These are phyloP conservation scores for Microtus richardsoni DNA, from an alignment of 2,113 vertebrate genomes.

Conservation along the genomic window DNA sequence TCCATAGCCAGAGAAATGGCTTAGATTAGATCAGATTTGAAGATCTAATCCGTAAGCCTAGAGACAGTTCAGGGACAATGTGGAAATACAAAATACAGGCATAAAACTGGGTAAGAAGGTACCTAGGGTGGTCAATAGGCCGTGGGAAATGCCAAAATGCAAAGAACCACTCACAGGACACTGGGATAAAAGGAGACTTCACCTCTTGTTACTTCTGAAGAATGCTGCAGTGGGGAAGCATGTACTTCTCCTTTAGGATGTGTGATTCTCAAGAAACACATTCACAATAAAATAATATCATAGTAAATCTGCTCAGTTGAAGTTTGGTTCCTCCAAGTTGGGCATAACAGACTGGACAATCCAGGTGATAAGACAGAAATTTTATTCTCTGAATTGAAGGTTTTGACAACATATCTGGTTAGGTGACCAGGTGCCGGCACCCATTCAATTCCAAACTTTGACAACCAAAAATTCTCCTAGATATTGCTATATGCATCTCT, in stretches of 20 bases:
- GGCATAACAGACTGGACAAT: background rate
- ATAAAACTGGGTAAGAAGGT: background rate
- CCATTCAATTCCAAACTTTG: background rate
- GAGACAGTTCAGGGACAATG: background rate
- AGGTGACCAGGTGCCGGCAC: background rate
- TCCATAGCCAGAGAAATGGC: slow-evolving; percentile 68
- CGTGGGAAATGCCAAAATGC: background rate
- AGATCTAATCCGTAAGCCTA: slow-evolving; percentile 36
- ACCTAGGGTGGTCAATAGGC: background rate
- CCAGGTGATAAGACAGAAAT: accelerated
- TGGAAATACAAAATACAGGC: background rate
- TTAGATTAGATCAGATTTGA: slow-evolving; percentile 76
- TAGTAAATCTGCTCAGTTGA: background rate
- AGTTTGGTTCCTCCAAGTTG: no score
- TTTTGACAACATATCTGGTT: background rate
- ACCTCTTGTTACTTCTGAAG: background rate
- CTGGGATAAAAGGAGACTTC: no score
- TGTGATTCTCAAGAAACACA: no score
- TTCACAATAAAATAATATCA: background rate
- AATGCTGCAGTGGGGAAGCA: background rate
- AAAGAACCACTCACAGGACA: background rate
- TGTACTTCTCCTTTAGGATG: accelerated
- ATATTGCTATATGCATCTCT: background rate
- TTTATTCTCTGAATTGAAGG: accelerated
- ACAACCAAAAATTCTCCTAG: background rate